Evolutionary conservation across 2,797 vertebrate genomes (phyloP), one percentile per base, ranked within the genome.

Genomic region (Dendrocincla fuliginosa): DNA sequence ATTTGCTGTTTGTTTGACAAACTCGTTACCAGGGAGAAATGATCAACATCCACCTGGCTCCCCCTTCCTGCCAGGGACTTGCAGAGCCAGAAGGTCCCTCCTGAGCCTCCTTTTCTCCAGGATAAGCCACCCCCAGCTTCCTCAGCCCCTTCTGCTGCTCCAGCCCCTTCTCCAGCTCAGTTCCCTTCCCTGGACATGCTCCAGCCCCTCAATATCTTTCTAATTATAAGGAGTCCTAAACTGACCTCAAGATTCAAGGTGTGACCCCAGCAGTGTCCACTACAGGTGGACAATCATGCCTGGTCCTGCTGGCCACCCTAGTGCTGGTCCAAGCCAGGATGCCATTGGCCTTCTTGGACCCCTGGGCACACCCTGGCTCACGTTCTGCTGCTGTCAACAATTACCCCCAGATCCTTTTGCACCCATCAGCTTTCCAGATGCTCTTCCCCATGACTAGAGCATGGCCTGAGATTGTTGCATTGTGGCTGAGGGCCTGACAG

Each of bases 171-270:
- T 9, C 22, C 2, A 49, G 15, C 35, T 27, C 42, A 1, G 0
- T 27, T 56, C 32, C 17, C 17, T 19, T 56, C 27, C 41, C 35
- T 56, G 32, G 41, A 55, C 17, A 7, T 2, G 8, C 8, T 42
- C 2, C 30, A 49, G 11, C 17, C 30, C 4, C 10, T 16, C 35
- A 16, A 9, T 2, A 11, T 9, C 22, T 13, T 49, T 56, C 11
- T 49, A 10, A 27, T 9, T 1, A 0, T 28, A 6, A 71, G 30
- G 23, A 23, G 17, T 22, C 18, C 25, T 42, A 70, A 78, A 42
- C 3, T 1, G 2, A 30, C 19, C 10, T 2, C 3, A 7, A 12
- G 25, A 49, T 9, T 10, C 0, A 1, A 37, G 14, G 15, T 23
- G 17, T 24, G 61, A 13, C 9, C 13, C 39, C 63, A 33, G n/a